Evolutionary conservation across 2,113 vertebrate genomes (phyloP).

Genomic region (Sus scrofa): DNA sequence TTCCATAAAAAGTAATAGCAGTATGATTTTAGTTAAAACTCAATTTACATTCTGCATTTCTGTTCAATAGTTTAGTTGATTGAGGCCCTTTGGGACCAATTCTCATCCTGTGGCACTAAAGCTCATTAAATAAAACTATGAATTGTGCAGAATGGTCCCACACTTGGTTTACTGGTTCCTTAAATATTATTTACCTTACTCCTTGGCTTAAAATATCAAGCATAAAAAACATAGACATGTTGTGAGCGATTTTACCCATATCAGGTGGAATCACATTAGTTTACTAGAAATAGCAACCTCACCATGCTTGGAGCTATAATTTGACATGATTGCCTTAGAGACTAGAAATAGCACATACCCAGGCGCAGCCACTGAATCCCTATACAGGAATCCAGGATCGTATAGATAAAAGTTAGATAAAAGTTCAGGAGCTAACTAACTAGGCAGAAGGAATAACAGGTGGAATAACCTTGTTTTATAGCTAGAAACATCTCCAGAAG

Average conservation of each 20-base stretch:
- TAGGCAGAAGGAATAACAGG: not conserved
- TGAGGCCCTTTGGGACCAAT: slow-evolving; percentile 67
- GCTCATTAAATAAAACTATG: slow-evolving; percentile 78
- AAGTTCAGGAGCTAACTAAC: not conserved
- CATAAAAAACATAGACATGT: not conserved
- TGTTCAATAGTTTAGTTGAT: slow-evolving; percentile 74
- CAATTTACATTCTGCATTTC: slow-evolving; percentile 77
- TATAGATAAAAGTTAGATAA: not conserved
- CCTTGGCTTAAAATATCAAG: slow-evolving; percentile 49
- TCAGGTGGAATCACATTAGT: not conserved
- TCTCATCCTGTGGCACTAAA: slow-evolving; percentile 44
- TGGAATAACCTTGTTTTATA: not conserved
- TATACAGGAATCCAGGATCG: not conserved
- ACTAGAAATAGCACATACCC: not conserved
- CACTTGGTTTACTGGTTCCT: slow-evolving; percentile 65
- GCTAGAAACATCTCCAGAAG: not conserved
- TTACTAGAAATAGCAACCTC: not conserved
- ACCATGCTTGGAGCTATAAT: not conserved
- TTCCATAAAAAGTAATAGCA: slow-evolving; percentile 69
- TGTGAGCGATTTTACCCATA: not conserved
- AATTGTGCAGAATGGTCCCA: slow-evolving; percentile 70
- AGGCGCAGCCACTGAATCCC: not conserved
- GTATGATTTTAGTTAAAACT: slow-evolving; percentile 69
- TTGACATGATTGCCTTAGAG: not conserved
- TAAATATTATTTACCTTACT: slow-evolving; percentile 68